Evolutionary conservation across 2,113 vertebrate genomes (phyloP), one percentile per base, ranked within the genome.

Genomic region (Climacteris rufus): DNA sequence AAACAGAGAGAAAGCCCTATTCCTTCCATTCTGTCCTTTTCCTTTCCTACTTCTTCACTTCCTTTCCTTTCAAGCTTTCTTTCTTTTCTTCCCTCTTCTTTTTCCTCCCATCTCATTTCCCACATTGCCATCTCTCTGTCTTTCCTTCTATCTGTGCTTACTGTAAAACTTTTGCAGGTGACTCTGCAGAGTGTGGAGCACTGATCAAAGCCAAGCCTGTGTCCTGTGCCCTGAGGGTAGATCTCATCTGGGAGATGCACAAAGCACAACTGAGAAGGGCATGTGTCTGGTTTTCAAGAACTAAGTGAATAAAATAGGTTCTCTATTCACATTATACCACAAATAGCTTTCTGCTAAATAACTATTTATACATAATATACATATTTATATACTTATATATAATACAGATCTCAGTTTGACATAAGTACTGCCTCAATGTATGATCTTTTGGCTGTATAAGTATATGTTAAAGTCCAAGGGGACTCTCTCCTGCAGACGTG

Each of bases 31-130:
- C 81, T 89, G 11, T 27, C 33, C 70, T 81, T 59, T 76, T 74
- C 42, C 30, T 66, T 94, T 87, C 31, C 64, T 85, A 10, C 37
- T 74, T 68, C 23, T 70, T 69, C 14, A 53, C 13, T 83, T 89
- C 61, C 60, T 84, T 87, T 81, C 64, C 30, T 85, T 92, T 59
- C 40, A 69, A 20, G 31, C 15, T 60, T 54, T 27, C 7, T 25
- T 9, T 2, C 3, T 4, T 15, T 6, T 5, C 2, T 12, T 2
- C 1, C 2, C 2, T 6, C 14, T 19, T 25, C 45, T 52, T 76
- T 42, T 52, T 69, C 19, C 28, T 47, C 74, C 50, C 30, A 19
- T 89, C n/a, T 93, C 39, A 52, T 77, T 93, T 93, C 69, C n/a
- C 27, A 22, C 10, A 7, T 59, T 39, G 13, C 31, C 49, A 54